These are phyloP conservation scores for Pardosa pseudoannulata DNA, from an alignment of 2,888 invertebrate genomes.

Conservation along the genomic window DNA sequence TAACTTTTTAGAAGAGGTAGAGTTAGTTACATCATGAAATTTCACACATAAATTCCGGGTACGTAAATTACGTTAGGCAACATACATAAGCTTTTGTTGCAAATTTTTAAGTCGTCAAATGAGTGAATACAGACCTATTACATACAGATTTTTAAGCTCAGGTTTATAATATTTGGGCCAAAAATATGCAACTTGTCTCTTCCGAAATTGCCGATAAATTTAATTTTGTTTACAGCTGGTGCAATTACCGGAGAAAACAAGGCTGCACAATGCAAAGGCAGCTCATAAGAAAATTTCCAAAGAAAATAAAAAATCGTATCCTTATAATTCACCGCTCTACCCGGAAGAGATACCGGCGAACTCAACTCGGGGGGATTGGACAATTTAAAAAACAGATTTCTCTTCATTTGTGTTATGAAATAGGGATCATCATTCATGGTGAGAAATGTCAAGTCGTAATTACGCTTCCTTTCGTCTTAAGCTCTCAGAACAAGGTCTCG, in stretches of 20 bases:
- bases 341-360: too few relatives aligned
- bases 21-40: too few relatives aligned
- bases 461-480: background rate
- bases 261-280: background rate
- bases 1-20: too few relatives aligned
- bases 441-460: background rate
- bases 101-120: too few relatives aligned
- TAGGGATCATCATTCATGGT: background rate
- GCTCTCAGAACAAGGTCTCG: too few relatives aligned
- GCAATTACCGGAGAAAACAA: background rate
- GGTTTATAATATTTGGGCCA: background rate
- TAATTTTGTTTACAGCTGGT: background rate
- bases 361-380: too few relatives aligned
- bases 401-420: background rate
- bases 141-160: background rate
- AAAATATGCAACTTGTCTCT: background rate
- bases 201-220: background rate
- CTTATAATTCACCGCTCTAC: too few relatives aligned
- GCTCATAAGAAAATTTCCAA: too few relatives aligned
- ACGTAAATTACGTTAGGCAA: too few relatives aligned
- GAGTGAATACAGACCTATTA: background rate
- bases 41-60: too few relatives aligned
- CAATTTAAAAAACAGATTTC: background rate
- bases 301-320: too few relatives aligned
- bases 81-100: too few relatives aligned